Base-by-base conservation (phyloP, 2,888 invertebrate species). In the Oscheius sp. region DNA sequence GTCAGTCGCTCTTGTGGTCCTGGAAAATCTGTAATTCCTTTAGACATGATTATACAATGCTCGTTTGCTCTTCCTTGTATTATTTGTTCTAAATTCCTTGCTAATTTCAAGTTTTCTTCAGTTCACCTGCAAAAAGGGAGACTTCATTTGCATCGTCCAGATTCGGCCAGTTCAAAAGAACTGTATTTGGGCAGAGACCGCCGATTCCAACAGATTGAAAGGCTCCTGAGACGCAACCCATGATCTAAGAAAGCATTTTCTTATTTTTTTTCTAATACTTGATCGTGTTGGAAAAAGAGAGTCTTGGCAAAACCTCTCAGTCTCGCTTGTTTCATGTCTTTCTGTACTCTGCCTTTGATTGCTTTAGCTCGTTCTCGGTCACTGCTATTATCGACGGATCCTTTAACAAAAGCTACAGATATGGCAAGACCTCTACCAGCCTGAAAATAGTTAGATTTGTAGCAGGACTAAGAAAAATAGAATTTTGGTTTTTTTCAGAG, bases 271-370 rank as follows among this genome's bases (percentile, higher is more conserved):
- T n/a, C n/a, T 45, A 33, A 45, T 66, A 75, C 80, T 67, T 92
- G 91, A 63, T 93, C 90, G 85, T 92, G 92, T 65, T 91, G 90
- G 9, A 94, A 90, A 6, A 97, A 94, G 50, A 97, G 89, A 33
- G 95, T 93, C 86, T 98, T 97, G 45, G 93, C 93, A 88, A 99
- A 98, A 47, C 98, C 98, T 88, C 97, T 96, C 8, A 97, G 93
- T 84, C 91, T 92, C 86, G 96, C 95, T 81, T 93, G 93, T 64
- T 92, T 92, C 92, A 97, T 94, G 66, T 81, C 81, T 36, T 76
- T 75, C 24, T 74, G 68, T 2, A 85, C 70, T n/a, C 75, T 70
- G 45, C 77, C 65, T 56, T 88, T 94, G 36, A 83, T 73, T 59
- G 71, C 86, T 64, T 94, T 94, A 0, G 93, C 92, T 74, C 91